Conservation (phyloP, 2,888 invertebrate genomes). For the Drosophila nigricruria region DNA sequence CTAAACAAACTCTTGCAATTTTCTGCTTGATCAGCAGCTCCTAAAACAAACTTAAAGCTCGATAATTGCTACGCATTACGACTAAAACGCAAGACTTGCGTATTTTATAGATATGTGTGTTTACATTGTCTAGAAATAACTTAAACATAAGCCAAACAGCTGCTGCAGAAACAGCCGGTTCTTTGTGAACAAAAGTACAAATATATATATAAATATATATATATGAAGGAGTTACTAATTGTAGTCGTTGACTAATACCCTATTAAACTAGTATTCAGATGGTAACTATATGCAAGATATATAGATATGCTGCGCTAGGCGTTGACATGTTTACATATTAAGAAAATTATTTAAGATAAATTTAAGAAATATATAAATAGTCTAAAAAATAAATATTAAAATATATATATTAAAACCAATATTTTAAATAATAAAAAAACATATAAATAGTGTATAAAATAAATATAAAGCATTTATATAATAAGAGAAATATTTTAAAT, state of each 20-base stretch:
- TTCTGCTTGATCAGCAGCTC: constrained; percentile 27
- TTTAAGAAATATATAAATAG: no score
- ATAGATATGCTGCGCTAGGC: no score
- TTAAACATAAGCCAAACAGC: constrained; percentile 46
- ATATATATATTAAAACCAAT: no score
- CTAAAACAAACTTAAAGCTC: constrained; percentile 8
- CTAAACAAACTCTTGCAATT: constrained; percentile 22
- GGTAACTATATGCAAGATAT: no score
- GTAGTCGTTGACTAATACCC: constrained; percentile 30
- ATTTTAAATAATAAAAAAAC: no score
- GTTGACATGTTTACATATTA: neutral
- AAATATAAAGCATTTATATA: no score
- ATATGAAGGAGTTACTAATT: neutral
- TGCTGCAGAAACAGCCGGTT: constrained; percentile 56
- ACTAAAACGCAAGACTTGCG: constrained; percentile 16
- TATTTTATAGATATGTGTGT: constrained; percentile 10
- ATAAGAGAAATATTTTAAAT: no score
- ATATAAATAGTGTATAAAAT: no score
- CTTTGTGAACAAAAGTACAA: constrained; percentile 28
- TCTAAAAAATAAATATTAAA: no score
- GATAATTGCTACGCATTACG: constrained; percentile 37
- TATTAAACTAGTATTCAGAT: neutral
- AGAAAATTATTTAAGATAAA: no score
- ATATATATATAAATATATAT: neutral
- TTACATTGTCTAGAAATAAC: constrained; percentile 49